A percentile compares a stretch with the other conserved stretches of the same genome.
Evolutionary conservation across 2,888 invertebrate species (phyloP).

Genomic region (Melanophora roralis): DNA sequence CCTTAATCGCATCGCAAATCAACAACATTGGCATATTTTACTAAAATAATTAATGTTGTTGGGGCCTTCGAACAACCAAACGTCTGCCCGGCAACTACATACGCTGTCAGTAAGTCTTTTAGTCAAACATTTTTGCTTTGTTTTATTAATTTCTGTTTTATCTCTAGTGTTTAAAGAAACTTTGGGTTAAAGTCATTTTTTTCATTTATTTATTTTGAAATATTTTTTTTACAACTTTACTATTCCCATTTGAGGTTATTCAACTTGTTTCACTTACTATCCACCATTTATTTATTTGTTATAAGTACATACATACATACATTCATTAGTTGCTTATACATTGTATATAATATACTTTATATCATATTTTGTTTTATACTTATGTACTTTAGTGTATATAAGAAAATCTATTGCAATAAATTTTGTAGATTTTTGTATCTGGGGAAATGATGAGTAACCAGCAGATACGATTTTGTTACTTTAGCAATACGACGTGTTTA

Average conservation of each 20-base stretch:
- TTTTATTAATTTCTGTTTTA: slow-evolving; percentile 19
- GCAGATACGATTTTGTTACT: slow-evolving; percentile 1
- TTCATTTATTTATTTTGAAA: slow-evolving; percentile 1
- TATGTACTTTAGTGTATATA: too few species aligned
- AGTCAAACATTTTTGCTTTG: slow-evolving; percentile 14
- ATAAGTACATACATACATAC: slow-evolving; percentile 16
- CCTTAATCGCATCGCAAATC: slow-evolving; percentile 15
- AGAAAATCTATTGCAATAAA: slow-evolving; percentile 21
- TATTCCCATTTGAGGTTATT: slow-evolving; percentile 61
- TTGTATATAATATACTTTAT: slow-evolving; percentile 31
- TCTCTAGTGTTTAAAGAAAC: slow-evolving; percentile 43
- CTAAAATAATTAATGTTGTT: slow-evolving; percentile 47
- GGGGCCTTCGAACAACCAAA: neutral
- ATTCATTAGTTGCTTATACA: slow-evolving; percentile 25
- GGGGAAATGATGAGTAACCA: neutral
- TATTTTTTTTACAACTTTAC: slow-evolving; percentile 1
- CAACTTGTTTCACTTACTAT: slow-evolving; percentile 49
- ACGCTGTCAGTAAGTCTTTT: neutral
- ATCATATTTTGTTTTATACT: neutral
- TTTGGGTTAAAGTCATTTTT: slow-evolving; percentile 46
- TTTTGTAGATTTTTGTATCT: slow-evolving; percentile 33
- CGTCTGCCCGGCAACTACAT: neutral
- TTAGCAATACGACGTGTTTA: slow-evolving; percentile 36
- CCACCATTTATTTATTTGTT: slow-evolving; percentile 46
- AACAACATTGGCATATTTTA: slow-evolving; percentile 41